These are phyloP conservation scores for Platyrinchus mystaceus DNA, from an alignment of 2,797 vertebrate species.

Conservation along the genomic window DNA sequence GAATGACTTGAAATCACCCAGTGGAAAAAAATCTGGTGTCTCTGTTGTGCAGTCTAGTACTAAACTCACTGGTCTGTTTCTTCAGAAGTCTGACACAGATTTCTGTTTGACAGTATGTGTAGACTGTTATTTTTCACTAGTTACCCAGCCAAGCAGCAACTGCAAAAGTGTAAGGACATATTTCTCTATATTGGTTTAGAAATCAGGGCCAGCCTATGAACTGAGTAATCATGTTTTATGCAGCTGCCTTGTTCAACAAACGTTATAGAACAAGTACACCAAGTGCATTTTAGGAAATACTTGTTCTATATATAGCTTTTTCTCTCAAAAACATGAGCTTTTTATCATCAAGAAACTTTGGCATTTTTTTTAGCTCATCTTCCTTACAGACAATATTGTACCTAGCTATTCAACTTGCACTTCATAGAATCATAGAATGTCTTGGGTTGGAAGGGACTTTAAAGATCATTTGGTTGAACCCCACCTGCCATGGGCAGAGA, in stretches of 20 bases:
- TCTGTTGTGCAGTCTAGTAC: accelerated
- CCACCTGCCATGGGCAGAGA: not conserved
- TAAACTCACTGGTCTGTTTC: not conserved
- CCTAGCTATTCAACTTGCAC: not conserved
- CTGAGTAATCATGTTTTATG: not conserved
- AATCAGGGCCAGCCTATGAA: not conserved
- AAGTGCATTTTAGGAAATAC: not conserved
- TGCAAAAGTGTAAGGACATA: not conserved
- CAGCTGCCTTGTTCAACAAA: not conserved
- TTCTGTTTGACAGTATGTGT: not conserved
- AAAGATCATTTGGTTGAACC: not conserved
- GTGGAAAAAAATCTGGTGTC: not conserved
- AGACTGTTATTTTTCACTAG: not conserved
- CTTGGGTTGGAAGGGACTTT: not conserved
- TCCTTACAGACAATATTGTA: not conserved
- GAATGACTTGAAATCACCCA: not conserved
- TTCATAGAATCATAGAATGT: not conserved
- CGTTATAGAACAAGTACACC: not conserved
- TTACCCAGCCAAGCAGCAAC: not conserved
- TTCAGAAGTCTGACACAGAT: not conserved
- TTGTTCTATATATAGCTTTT: not conserved
- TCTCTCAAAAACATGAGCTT: not conserved
- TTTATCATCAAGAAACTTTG: not conserved
- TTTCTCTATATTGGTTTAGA: not conserved
- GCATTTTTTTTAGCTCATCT: not conserved